These are phyloP conservation scores for Peromyscus melanophrys DNA, from an alignment of 2,797 vertebrate species.

Conservation along the genomic window DNA sequence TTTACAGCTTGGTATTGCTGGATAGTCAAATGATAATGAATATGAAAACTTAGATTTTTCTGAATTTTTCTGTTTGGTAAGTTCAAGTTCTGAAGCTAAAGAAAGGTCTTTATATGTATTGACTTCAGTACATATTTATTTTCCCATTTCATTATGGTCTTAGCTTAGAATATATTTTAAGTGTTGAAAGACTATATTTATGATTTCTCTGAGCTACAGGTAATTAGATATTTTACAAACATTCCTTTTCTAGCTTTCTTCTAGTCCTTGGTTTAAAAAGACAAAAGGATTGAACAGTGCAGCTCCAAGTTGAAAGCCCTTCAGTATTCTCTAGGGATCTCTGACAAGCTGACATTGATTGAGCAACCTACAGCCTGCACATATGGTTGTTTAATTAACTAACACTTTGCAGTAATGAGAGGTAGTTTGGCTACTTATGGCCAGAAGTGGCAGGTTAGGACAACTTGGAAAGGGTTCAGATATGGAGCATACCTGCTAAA, in stretches of 20 bases:
- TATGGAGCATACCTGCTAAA: neutral
- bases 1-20: neutral
- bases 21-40: neutral
- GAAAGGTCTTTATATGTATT: neutral
- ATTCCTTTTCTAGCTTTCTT: constrained; percentile 39
- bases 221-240: neutral
- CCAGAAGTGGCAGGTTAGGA: neutral
- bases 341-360: constrained; percentile 39
- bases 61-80: neutral
- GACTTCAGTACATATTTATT: constrained; percentile 14
- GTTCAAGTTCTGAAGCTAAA: neutral
- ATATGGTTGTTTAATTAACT: constrained; percentile 67
- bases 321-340: constrained; percentile 4
- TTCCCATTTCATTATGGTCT: neutral
- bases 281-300: neutral
- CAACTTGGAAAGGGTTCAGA: constrained; percentile 32
- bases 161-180: neutral
- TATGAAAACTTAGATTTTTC: neutral
- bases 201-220: neutral
- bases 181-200: neutral
- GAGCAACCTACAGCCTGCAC: neutral
- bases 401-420: constrained; percentile 53
- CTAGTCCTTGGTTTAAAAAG: constrained; percentile 19
- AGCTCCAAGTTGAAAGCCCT: neutral
- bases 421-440: neutral